Percentiles rank a stretch among this genome's conserved stretches.
Conservation (phyloP, 2,113 vertebrate species). For the Suncus etruscus region DNA sequence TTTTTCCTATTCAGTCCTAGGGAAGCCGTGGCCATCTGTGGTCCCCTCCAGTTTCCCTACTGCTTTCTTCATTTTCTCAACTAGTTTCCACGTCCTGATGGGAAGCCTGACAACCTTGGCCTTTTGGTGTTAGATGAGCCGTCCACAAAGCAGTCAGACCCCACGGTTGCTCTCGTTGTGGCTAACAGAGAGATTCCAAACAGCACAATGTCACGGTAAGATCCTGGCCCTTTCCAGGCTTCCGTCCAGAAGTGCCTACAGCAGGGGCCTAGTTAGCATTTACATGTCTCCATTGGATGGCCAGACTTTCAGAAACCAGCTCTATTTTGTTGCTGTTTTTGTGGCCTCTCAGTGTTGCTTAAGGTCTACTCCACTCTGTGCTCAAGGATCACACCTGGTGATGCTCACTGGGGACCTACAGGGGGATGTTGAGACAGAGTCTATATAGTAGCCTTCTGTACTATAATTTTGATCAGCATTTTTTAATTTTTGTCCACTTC, state of each 20-base stretch:
- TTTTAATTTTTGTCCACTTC: background rate
- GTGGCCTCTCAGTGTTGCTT: too few relatives aligned
- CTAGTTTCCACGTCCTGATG: slow-evolving; percentile 94
- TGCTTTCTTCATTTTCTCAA: background rate
- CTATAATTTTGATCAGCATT: too few relatives aligned
- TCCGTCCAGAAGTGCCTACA: background rate
- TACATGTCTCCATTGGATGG: background rate
- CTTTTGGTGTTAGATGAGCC: slow-evolving; percentile 96
- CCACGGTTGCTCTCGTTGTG: slow-evolving; percentile 96
- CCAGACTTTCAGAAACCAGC: background rate
- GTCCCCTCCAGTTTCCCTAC: background rate
- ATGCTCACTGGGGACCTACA: too few relatives aligned
- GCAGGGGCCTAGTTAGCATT: background rate
- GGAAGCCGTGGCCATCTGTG: background rate
- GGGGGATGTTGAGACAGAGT: too few relatives aligned
- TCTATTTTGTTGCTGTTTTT: background rate
- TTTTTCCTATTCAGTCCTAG: background rate
- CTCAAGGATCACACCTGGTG: too few relatives aligned
- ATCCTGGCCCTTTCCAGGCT: background rate
- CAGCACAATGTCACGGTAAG: slow-evolving; percentile 93
- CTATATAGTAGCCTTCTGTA: too few relatives aligned
- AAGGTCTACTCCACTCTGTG: too few relatives aligned
- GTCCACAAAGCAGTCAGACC: slow-evolving; percentile 95
- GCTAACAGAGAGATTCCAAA: slow-evolving; percentile 95
- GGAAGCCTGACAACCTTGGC: slow-evolving; percentile 92